Evolutionary conservation across 2,797 vertebrate genomes (phyloP), one percentile per base, ranked within the genome.

Genomic region (Anomalospiza imberbis): DNA sequence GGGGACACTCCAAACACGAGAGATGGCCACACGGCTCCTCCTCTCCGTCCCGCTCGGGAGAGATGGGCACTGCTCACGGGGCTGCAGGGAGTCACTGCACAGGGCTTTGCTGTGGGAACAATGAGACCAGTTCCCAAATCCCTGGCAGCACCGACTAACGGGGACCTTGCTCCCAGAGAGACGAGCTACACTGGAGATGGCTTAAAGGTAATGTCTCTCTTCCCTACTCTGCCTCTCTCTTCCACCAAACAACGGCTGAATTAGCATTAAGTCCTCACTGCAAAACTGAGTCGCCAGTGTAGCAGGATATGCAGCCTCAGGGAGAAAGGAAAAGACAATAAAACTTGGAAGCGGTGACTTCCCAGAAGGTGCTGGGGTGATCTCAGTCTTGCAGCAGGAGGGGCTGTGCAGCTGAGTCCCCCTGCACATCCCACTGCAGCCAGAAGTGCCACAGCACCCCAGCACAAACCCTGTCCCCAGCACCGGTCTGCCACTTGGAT

Each of bases 71-170:
- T 5, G 20, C 28, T 75, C 48, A 6, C 26, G 21, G 32, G 31
- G 21, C 57, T 53, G 53, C 53, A 22, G 50, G 24, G 10, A 74
- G 74, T 8, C 58, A 15, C 58, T 3, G 40, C 44, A 10, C 2
- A 6, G 45, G 53, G 57, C 2, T 14, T 18, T 0, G 2, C 13
- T 20, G 7, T 2, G 3, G 3, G 17, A 53, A 13, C 16, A 6
- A 16, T 32, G 7, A 45, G 42, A 47, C 2, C 19, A 29, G n/a
- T 3, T 42, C 70, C 61, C 28, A 12, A 34, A 44, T 14, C 50
- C 8, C 1, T 10, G 40, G n/a, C 25, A 42, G 12, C 70, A 55
- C 36, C 20, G 17, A 14, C 20, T 9, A 10, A 10, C 25, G 13
- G 2, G 24, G 66, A 40, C 25, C 48, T 40, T 18, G n/a, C 18